Evolutionary conservation across 2,797 vertebrate species (phyloP), one percentile per base, ranked within the genome.

Genomic region (Argentina silus): DNA sequence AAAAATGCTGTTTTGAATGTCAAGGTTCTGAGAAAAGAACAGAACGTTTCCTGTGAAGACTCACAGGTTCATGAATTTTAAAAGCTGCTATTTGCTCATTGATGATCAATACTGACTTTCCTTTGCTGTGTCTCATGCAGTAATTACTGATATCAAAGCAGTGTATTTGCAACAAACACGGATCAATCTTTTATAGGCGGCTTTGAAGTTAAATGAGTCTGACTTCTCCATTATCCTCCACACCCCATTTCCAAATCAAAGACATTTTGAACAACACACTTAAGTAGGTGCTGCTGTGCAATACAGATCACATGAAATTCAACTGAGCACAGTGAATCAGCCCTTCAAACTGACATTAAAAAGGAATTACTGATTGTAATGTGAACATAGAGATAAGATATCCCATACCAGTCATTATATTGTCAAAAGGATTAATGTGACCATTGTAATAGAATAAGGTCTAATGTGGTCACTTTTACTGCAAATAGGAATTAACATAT

Each of bases 121-220:
- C 65, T 42, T 14, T 36, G 50, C 14, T 42, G 23, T 68, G 23
- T 56, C 27, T 53, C 2, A 17, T 43, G 15, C 27, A 69, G 66
- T 72, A 64, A 73, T 77, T 73, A 73, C 59, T 43, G 11, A 62
- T 73, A 77, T 67, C 72, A 73, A 73, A 69, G 76, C 21, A 11
- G 10, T 44, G 19, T 57, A 50, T 59, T 27, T 66, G 62, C 60
- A 61, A 42, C 47, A 72, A 64, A 72, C 64, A 69, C 23, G 51
- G 50, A 56, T 68, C 7, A 12, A 73, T 72, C 48, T 62, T 68
- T 68, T 68, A 72, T 53, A 65, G n/a, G 14, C 27, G 42, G 63
- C 69, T 77, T 77, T 77, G 64, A 72, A 56, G 65, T 64, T 72
- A 63, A 77, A 72, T 72, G 10, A 72, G 45, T 70, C 57, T 60